Evolutionary conservation across 2,797 vertebrate genomes (phyloP), one percentile per base, ranked within the genome.

Genomic region (Sardinella longiceps): DNA sequence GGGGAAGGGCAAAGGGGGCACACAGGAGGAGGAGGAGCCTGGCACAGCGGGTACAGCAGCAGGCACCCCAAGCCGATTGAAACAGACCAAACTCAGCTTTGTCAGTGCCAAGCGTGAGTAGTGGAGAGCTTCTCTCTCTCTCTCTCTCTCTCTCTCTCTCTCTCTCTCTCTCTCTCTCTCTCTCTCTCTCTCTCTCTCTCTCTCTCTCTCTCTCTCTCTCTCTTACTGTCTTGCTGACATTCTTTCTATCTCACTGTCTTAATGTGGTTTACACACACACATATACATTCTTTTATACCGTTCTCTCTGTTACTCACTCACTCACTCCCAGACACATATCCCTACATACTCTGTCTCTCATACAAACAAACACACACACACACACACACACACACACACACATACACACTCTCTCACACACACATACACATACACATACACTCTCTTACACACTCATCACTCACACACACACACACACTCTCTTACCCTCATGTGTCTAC

Each of bases 1-100:
- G 28, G 50, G 53, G 37, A 84, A 85, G 84, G 82, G 70, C 51
- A n/a, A n/a, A n/a, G n/a, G n/a, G n/a, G n/a, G n/a, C n/a, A n/a
- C n/a, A n/a, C n/a, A n/a, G n/a, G n/a, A n/a, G n/a, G n/a, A n/a
- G n/a, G n/a, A n/a, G n/a, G n/a, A n/a, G n/a, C n/a, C 0, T 0
- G 12, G 2, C 14, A 6, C 4, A 39, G 60, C 15, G 63, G 60
- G n/a, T 2, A 37, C 28, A 18, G 58, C 7, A 63, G 66, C 3
- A 33, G 28, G 80, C 81, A 43, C 46, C 20, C 60, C 20, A 18
- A 37, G 82, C 12, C 50, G 66, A 45, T 3, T 82, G 1, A 80
- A 86, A 37, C 39, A 86, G 84, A 84, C 66, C 66, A 74, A 82
- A 50, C 48, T 82, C 0, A 86, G 85, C 9, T 28, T 66, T 1